phyloP scores from a whole-genome alignment of 2,113 vertebrate genomes.

The Saguinus imperator region DNA sequence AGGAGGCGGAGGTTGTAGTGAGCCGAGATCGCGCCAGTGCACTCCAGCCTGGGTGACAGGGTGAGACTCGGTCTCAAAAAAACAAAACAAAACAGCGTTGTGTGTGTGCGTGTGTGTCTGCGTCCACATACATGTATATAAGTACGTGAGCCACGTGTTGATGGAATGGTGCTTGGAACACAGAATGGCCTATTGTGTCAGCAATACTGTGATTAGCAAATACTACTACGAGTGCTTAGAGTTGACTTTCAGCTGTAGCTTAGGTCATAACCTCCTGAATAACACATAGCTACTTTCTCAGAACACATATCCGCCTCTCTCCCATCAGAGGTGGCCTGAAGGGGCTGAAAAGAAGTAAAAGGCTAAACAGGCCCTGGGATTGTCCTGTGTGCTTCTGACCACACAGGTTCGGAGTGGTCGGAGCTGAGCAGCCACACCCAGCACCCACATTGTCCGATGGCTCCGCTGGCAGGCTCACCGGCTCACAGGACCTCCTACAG shows the following conservation, averaged over 20 bases:
- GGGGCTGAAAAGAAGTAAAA: no score
- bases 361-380: not conserved
- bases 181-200: rapidly evolving
- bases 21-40: no score
- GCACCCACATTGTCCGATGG: not conserved
- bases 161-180: rapidly evolving
- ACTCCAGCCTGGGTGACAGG: no score
- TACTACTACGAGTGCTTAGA: rapidly evolving
- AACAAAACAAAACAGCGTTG: no score
- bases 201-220: rapidly evolving
- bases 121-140: rapidly evolving
- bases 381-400: not conserved
- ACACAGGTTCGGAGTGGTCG: not conserved
- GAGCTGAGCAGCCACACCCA: not conserved
- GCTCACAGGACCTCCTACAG: rapidly evolving
- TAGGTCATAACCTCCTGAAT: not conserved
- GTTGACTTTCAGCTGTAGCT: rapidly evolving
- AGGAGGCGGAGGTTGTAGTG: no score
- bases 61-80: no score
- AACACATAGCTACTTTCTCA: rapidly evolving
- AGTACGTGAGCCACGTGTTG: rapidly evolving
- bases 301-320: rapidly evolving
- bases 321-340: not conserved
- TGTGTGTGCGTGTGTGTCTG: rapidly evolving
- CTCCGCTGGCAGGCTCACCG: not conserved